Conservation (phyloP, 2,113 vertebrate species). For the Silurus meridionalis region DNA sequence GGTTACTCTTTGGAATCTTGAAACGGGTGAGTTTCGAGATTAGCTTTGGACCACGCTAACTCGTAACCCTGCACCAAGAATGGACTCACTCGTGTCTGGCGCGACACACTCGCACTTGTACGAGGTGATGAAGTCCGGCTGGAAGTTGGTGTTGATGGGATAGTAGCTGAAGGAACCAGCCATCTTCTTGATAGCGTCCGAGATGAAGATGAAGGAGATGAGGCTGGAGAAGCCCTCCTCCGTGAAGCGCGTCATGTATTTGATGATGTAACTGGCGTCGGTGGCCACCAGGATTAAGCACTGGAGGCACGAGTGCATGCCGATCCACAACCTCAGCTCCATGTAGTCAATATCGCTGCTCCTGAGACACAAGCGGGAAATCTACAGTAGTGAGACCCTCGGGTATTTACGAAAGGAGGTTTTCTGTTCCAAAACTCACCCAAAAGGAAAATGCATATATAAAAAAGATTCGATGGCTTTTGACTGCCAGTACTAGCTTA, state of each 20-base stretch:
- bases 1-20: no score
- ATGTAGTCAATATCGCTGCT: constrained; percentile 85
- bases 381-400: neutral
- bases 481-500: constrained; percentile 4
- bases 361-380: constrained; percentile 62
- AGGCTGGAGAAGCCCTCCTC: constrained; percentile 91
- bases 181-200: constrained; percentile 89
- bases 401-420: no score
- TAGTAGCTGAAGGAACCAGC: constrained; percentile 88
- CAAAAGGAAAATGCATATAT: neutral
- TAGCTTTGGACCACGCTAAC: neutral
- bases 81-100: constrained; percentile 86
- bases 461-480: neutral
- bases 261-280: constrained; percentile 87
- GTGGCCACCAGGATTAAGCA: constrained; percentile 85
- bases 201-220: constrained; percentile 94
- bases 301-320: constrained; percentile 84
- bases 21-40: neutral
- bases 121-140: constrained; percentile 86
- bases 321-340: constrained; percentile 89
- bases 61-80: constrained; percentile 48
- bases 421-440: no score
- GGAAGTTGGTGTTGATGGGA: constrained; percentile 92
- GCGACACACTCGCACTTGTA: constrained; percentile 95
- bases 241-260: constrained; percentile 89